Evolutionary conservation across 2,888 invertebrate species (phyloP).

Genomic region (Torymus texanus): DNA sequence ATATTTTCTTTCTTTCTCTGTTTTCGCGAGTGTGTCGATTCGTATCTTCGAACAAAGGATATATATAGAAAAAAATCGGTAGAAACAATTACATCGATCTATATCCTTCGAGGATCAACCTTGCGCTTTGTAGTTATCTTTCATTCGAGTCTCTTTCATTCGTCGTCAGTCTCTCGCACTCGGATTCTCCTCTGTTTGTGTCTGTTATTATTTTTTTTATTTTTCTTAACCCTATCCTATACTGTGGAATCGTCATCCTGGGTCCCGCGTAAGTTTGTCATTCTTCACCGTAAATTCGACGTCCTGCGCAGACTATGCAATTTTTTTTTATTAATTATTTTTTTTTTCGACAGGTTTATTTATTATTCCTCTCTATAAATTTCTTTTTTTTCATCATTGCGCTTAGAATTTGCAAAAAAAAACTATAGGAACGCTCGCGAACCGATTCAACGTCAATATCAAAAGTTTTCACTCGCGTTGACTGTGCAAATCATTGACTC

Average conservation of each 20-base stretch:
- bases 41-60: conserved; percentile 18
- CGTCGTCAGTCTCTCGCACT: conserved; percentile 18
- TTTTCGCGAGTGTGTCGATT: conserved; percentile 10
- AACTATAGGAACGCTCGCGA: conserved; percentile 45
- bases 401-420: conserved; percentile 41
- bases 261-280: conserved; percentile 65
- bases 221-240: conserved; percentile 48
- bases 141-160: neutral
- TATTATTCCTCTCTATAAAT: conserved; percentile 26
- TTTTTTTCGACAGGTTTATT: conserved; percentile 45
- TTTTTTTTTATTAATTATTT: conserved; percentile 34
- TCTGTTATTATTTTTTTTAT: conserved; percentile 11
- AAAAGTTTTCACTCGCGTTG: conserved; percentile 39
- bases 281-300: conserved; percentile 52
- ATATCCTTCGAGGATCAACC: conserved; percentile 20
- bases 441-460: conserved; percentile 41
- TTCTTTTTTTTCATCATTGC: conserved; percentile 14
- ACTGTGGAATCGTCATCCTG: conserved; percentile 64
- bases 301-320: conserved; percentile 62
- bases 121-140: neutral
- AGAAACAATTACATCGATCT: conserved; percentile 25
- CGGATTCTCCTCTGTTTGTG: conserved; percentile 28
- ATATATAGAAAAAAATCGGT: conserved; percentile 19
- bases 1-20: conserved; percentile 17
- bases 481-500: conserved; percentile 8